phyloP scores from a whole-genome alignment of 2,113 vertebrate genomes.

The Podiceps cristatus region DNA sequence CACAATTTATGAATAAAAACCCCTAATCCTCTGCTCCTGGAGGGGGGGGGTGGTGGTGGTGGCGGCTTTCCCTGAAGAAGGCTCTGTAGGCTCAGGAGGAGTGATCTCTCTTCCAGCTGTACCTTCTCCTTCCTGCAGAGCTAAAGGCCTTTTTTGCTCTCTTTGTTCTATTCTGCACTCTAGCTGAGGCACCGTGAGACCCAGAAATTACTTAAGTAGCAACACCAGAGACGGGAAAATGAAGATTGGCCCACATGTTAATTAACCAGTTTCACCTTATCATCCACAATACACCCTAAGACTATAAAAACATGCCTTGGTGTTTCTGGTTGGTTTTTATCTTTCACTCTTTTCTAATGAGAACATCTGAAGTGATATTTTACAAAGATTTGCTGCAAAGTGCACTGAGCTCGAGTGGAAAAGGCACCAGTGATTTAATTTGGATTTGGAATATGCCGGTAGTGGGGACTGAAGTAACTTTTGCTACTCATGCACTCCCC shows the following conservation, averaged over 20 bases:
- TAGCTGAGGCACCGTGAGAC: not conserved
- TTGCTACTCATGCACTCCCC: not conserved
- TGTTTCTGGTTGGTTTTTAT: not conserved
- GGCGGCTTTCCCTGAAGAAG: not conserved
- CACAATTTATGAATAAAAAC: constrained; percentile 34
- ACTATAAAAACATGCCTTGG: not conserved
- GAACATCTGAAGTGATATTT: not conserved
- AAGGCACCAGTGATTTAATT: not conserved
- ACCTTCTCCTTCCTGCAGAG: not conserved
- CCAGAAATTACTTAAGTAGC: not conserved
- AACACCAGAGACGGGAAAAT: not conserved
- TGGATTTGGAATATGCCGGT: not conserved
- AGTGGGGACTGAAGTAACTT: not conserved
- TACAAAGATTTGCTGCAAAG: not conserved
- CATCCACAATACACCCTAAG: not conserved
- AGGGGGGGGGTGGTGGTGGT: too few species aligned
- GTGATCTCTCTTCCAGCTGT: not conserved
- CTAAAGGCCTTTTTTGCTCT: not conserved
- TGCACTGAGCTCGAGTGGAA: not conserved
- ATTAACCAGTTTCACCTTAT: not conserved
- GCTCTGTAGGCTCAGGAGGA: not conserved
- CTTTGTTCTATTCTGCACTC: not conserved
- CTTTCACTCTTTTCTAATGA: not conserved
- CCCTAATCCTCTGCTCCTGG: not conserved
- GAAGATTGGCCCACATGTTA: not conserved